Evolutionary conservation across 1,140 invertebrate genomes (phyloP), one percentile per base, ranked within the genome.

Genomic region (Bradynema listronoti): DNA sequence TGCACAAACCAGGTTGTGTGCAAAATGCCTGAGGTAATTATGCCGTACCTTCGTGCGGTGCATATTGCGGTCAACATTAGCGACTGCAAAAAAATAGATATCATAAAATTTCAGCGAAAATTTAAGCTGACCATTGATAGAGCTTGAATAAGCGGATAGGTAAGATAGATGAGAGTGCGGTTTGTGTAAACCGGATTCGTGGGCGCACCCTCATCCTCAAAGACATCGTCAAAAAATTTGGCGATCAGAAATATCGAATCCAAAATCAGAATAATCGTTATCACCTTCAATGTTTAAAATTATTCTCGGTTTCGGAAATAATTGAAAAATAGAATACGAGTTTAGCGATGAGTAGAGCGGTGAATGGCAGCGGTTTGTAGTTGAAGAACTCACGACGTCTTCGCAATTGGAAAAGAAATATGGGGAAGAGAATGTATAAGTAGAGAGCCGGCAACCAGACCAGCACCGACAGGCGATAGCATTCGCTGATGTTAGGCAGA

Each of bases 361-460:
- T 72, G 63, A 62, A 77, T 16, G 73, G 73, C n/a, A 78, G 41
- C 0, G 69, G 68, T 6, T 46, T 4, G 36, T 33, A 19, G 16
- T 52, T 57, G 32, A 25, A 50, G 29, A 2, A 24, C 24, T 68
- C 66, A 5, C 49, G 43, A 42, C 63, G 34, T 9, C 66, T 24
- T 22, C 56, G 68, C 5, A 75, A 65, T 56, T 78, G 72, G 25
- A 62, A 56, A 4, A 71, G 50, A 1, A 75, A 41, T 11, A 77
- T 39, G 16, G 72, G 72, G 0, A 69, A 43, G 7, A 69, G 16
- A 9, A 69, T 29, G 36, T 63, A 66, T 22, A 72, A 53, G 32
- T 75, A 76, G 7, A 60, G 33, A 5, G 46, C 61, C 2, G 72
- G 72, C 9, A 75, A 45, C 74, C 74, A 75, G 3, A 75, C 72